Evolutionary conservation across 2,888 invertebrate genomes (phyloP), one percentile per base, ranked within the genome.

Genomic region (Lasius platythorax): DNA sequence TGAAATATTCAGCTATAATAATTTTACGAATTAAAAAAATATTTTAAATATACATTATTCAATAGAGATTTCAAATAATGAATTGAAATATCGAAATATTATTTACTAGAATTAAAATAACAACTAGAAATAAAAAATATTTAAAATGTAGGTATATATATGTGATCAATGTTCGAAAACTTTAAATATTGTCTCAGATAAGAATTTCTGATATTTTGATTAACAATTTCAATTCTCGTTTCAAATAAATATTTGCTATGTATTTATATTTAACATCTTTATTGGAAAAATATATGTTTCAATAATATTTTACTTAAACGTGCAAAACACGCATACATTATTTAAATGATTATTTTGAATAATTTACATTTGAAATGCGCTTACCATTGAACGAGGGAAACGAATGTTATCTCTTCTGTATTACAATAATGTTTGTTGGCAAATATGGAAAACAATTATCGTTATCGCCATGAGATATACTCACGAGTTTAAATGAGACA

Each of bases 401-500:
- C 33, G 33, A 43, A 9, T 30, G 23, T 46, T 43, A 43, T 63
- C 18, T 11, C 9, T 61, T 2, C 28, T 33, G 30, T 11, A 9
- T 56, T 37, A 4, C 50, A 18, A 53, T 28, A 28, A 40, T 9
- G 9, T 30, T 46, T n/a, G 33, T 50, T 12, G 23, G 18, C 23
- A 8, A 61, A 53, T 2, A 33, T 4, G 23, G 30, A 58, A 53
- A 37, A 68, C 53, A 67, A 78, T 5, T 23, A 18, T 46, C 23
- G 33, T 61, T 78, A 40, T 30, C 56, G 56, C 12, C 12, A 33
- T 8, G n/a, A 30, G 18, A n/a, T 28, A 46, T 2, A 8, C 37
- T 67, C 8, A 53, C 12, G 58, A 70, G 37, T 75, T 37, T 30
- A 82, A 75, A 72, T 73, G 56, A 82, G 70, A 82, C 73, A 70